Base-by-base conservation (phyloP, 2,113 vertebrate species). In the Lepidiolamprologus cunningtoni region DNA sequence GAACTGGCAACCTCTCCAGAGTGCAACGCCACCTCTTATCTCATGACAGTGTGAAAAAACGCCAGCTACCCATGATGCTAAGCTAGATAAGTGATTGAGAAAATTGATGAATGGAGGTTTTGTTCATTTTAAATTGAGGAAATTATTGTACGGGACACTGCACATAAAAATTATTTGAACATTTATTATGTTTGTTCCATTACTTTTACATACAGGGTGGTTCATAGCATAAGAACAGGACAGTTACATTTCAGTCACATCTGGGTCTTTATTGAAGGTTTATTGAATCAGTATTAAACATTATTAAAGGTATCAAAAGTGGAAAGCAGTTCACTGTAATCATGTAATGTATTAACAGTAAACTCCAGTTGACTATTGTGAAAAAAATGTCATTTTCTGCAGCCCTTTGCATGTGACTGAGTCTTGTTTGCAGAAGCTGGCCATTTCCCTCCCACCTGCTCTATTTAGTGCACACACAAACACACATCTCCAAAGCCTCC, bases 361-460 rank as follows among this genome's bases (percentile, higher is more conserved):
- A 31, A 50, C 26, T 19, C 26, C 26, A 50, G 17, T n/a, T 78
- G 71, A 8, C 45, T 78, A 31, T 8, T 78, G 26, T 78, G 16
- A 14, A 52, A 80, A 82, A 40, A 66, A 37, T 12, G n/a, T 42
- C 2, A 71, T 63, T 86, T 81, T 23, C n/a, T 31, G 26, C 33
- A 80, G 50, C 33, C 47, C 42, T 83, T 80, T 84, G 3, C 71
- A 19, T 92, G 92, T 81, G 89, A 93, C 42, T 53, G 10, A 52
- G 19, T 26, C 9, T 2, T 95, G 88, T 95, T 93, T 92, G 85
- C 86, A 73, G 50, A 92, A 95, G 91, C 93, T 94, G 94, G 26
- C 8, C 12, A 17, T 83, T 54, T 23, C 14, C 23, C 35, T 31
- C 33, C 31, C 33, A 21, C 26, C 11, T 7, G 13, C 47, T 80